Evolutionary conservation across 2,113 vertebrate species (phyloP).

Genomic region (Cygnus buccinator): DNA sequence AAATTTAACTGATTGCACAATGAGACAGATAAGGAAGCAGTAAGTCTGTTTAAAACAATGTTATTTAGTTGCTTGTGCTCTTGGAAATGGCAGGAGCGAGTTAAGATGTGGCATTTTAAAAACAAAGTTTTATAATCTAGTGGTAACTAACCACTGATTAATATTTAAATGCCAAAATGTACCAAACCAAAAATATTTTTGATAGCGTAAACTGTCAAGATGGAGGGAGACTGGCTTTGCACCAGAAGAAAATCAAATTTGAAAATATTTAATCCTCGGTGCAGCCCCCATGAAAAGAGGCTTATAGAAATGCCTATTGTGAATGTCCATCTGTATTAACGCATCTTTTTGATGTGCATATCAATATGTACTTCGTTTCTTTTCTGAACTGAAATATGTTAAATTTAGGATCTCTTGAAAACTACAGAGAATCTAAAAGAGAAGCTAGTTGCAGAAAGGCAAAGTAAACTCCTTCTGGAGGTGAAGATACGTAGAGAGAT

Average conservation of each 20-base stretch:
- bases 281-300: neutral
- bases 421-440: slow-evolving; percentile 79
- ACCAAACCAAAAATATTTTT: neutral
- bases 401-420: slow-evolving; percentile 75
- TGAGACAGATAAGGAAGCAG: neutral
- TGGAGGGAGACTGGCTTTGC: neutral
- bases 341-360: neutral
- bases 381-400: slow-evolving; percentile 14
- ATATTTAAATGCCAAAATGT: neutral
- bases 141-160: neutral
- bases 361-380: neutral
- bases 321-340: neutral
- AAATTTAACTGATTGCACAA: neutral
- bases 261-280: neutral
- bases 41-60: neutral
- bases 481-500: slow-evolving; percentile 90
- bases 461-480: slow-evolving; percentile 84
- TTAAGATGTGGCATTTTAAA: neutral
- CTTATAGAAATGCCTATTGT: neutral
- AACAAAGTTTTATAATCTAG: neutral
- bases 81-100: neutral
- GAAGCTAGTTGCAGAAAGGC: slow-evolving; percentile 81
- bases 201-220: neutral
- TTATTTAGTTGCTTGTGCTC: neutral
- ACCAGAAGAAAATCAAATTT: neutral